These are phyloP conservation scores for Xestia ashworthii DNA, from an alignment of 2,888 invertebrate genomes.

Conservation along the genomic window DNA sequence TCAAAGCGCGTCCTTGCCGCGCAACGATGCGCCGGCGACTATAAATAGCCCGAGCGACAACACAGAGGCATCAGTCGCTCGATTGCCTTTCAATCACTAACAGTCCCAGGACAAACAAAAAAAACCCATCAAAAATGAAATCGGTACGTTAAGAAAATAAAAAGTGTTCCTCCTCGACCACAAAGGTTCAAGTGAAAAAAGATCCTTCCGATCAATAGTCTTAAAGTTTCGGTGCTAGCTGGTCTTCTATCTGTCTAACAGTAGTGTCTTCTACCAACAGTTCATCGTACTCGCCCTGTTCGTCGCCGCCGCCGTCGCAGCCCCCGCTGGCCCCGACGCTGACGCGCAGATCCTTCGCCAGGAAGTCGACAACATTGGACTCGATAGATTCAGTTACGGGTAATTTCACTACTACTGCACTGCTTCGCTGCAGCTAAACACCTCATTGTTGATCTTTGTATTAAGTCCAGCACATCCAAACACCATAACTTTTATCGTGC, in stretches of 20 bases:
- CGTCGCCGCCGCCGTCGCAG: conserved; percentile 78
- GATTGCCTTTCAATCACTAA: conserved; percentile 75
- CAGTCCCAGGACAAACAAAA: conserved; percentile 73
- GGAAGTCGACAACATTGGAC: conserved; percentile 78
- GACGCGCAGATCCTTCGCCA: conserved; percentile 72
- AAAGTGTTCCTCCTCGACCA: conserved; percentile 25
- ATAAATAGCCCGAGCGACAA: conserved; percentile 79
- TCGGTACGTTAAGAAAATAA: conserved; percentile 80
- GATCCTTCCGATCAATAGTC: background rate
- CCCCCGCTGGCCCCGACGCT: conserved; percentile 75
- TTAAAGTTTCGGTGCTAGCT: conserved; percentile 13
- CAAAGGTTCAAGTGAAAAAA: background rate
- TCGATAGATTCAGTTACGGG: conserved; percentile 77
- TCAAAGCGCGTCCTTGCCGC: conserved; percentile 85
- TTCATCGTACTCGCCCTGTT: conserved; percentile 83
- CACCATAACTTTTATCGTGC: background rate
- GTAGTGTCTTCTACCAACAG: conserved; percentile 69
- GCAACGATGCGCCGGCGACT: conserved; percentile 72
- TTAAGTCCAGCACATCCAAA: background rate
- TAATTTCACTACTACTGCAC: conserved; percentile 68
- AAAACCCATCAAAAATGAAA: conserved; percentile 84
- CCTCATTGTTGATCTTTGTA: background rate
- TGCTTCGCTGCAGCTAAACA: background rate
- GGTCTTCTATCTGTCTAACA: conserved; percentile 17
- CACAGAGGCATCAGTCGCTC: conserved; percentile 84